phyloP scores from a whole-genome alignment of 2,888 invertebrate genomes.

The Cheiracanthium punctorium region DNA sequence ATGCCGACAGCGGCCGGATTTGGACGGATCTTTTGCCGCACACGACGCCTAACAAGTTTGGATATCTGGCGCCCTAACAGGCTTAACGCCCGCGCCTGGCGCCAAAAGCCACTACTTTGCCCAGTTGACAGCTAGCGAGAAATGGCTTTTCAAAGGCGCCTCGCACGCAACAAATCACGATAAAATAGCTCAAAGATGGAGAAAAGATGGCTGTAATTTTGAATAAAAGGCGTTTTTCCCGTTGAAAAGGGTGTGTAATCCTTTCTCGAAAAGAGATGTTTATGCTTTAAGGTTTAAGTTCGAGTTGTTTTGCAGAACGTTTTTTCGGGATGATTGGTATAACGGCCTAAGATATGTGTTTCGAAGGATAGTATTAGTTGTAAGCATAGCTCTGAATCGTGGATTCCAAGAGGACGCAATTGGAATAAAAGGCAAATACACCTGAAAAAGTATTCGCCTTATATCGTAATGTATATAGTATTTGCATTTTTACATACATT shows the following conservation, averaged over 20 bases:
- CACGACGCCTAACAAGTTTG: conserved; percentile 48
- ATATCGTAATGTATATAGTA: too few relatives aligned
- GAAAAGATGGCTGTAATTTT: conserved; percentile 52
- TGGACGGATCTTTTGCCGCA: conserved; percentile 58
- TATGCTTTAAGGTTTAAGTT: not conserved
- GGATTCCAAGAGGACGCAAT: not conserved
- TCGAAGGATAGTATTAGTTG: not conserved
- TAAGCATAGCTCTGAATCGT: not conserved
- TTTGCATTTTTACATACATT: too few relatives aligned
- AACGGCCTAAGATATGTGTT: not conserved
- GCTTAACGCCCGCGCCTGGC: conserved; percentile 55
- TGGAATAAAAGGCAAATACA: not conserved
- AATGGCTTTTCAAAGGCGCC: not conserved
- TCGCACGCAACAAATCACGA: conserved; percentile 51
- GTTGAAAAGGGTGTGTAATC: not conserved
- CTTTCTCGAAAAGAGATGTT: not conserved
- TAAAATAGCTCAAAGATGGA: conserved; percentile 24
- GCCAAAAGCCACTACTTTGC: conserved; percentile 28
- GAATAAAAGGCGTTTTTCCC: conserved; percentile 46
- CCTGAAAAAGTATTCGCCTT: too few relatives aligned
- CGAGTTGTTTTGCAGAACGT: not conserved
- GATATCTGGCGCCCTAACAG: conserved; percentile 66
- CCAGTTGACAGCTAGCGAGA: conserved; percentile 46
- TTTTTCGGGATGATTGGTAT: not conserved
- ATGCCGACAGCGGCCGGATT: conserved; percentile 65